Base-by-base conservation (phyloP, 2,888 invertebrate genomes). In the Tetranychus piercei region DNA sequence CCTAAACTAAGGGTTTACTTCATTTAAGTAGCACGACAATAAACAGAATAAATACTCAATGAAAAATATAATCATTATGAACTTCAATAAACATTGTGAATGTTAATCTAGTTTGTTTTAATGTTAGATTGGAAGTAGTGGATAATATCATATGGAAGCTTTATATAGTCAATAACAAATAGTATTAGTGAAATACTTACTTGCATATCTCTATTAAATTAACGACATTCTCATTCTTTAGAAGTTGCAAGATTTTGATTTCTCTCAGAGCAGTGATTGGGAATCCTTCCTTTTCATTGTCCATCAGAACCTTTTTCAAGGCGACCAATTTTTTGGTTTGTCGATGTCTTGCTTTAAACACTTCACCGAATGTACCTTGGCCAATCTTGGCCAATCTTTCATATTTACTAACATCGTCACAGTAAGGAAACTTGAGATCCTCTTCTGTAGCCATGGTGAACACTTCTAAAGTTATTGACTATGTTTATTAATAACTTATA, bases 211-310 rank as follows among this genome's bases (percentile, higher is more conserved):
- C 99, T 76, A 96, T 91, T 34, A 99, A 86, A 83, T 92, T 93
- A 0, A 99, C 94, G 4, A 99, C 94, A 83, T 99, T 97, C 80
- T 94, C 94, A 83, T 99, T 94, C 82, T 94, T 94, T 0, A 99
- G 82, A 22, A 93, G 85, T 81, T 97, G 95, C 65, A 99, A 83
- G 80, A 99, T 97, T 80, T 92, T 89, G 76, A 99, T 96, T 86
- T 99, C 99, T 80, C 99, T 86, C 77, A 99, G 82, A 0, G 99
- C 97, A 66, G 99, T 99, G 78, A 99, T 99, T 0, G 99, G 99
- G 82, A 99, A 99, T 73, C 97, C 97, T 87, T 99, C 97, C 82
- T 96, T 97, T 84, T 99, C 97, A 83, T 99, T 99, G 81, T 99
- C 97, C 96, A 99, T 97, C 4, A 99, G 84, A 11, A 99, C 95